Conservation (phyloP, 2,888 invertebrate species). For the Brachyptera risi region DNA sequence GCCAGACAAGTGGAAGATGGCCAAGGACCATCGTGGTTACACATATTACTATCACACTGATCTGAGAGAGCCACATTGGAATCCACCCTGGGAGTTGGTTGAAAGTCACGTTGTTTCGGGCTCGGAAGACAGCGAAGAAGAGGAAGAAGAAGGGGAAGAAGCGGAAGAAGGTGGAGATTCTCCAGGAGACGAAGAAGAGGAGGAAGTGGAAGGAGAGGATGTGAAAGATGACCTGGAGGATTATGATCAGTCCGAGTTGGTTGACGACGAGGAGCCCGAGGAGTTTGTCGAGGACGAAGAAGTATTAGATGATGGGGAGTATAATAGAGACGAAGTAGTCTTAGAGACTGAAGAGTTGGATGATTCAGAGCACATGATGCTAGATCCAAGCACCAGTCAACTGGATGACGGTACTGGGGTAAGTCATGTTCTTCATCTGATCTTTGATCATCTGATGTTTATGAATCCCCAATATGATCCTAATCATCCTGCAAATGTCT, state of each 20-base stretch:
- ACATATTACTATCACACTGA: constrained; percentile 89
- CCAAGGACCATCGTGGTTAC: constrained; percentile 75
- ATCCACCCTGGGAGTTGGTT: constrained; percentile 47
- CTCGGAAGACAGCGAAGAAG: constrained; percentile 32
- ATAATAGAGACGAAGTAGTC: too few species aligned
- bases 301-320: too few species aligned
- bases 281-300: too few species aligned
- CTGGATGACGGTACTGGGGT: too few species aligned
- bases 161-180: constrained; percentile 29
- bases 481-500: too few species aligned
- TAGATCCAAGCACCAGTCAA: too few species aligned
- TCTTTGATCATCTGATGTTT: too few species aligned
- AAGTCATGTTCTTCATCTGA: too few species aligned
- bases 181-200: constrained; percentile 32
- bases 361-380: too few species aligned
- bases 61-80: constrained; percentile 73
- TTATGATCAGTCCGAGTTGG: constrained; percentile 47
- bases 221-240: constrained; percentile 39
- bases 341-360: too few species aligned
- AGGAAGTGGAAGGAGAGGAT: constrained; percentile 42
- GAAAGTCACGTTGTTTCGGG: constrained; percentile 28
- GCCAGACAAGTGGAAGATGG: constrained; percentile 85
- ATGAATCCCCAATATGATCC: too few species aligned
- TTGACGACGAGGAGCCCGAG: constrained; percentile 37
- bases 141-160: constrained; percentile 39